Evolutionary conservation across 2,113 vertebrate genomes (phyloP).

Genomic region (Corydoras sp.): DNA sequence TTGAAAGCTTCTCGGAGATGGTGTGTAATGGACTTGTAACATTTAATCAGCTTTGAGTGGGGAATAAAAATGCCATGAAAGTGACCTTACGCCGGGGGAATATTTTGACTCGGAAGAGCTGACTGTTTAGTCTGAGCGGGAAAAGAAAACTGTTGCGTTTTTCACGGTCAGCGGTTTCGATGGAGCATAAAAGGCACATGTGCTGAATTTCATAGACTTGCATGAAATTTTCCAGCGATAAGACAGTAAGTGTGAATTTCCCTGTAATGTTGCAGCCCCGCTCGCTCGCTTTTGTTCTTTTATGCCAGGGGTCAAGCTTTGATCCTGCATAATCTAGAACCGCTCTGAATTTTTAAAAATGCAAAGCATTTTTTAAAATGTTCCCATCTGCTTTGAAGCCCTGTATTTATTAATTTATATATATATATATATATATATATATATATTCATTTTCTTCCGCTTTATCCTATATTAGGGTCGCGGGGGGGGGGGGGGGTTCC

Average conservation of each 20-base stretch:
- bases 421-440: too few species aligned
- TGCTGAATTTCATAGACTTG: conserved; percentile 29
- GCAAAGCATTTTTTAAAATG: too few species aligned
- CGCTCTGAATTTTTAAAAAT: too few species aligned
- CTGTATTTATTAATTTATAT: too few species aligned
- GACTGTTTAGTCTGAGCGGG: conserved; percentile 39
- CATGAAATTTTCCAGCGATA: conserved; percentile 20
- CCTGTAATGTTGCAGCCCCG: background rate
- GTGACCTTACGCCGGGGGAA: conserved; percentile 39
- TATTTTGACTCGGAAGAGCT: conserved; percentile 29
- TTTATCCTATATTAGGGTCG: too few species aligned
- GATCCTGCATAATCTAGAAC: conserved; percentile 16
- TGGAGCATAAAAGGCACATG: conserved; percentile 38
- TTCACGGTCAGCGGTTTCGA: conserved; percentile 18
- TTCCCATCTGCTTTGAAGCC: too few species aligned
- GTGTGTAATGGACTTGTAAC: conserved; percentile 29
- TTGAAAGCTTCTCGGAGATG: conserved; percentile 4
- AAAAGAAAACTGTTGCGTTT: conserved; percentile 36
- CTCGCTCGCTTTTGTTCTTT: background rate
- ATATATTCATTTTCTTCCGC: too few species aligned
- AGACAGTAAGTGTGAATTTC: background rate
- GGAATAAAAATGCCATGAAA: conserved; percentile 35
- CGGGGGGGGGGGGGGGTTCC: too few species aligned
- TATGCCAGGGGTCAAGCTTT: conserved; percentile 10
- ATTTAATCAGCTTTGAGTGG: conserved; percentile 41